These are phyloP conservation scores for Perognathus longimembris DNA, from an alignment of 2,113 vertebrate species.

Conservation along the genomic window DNA sequence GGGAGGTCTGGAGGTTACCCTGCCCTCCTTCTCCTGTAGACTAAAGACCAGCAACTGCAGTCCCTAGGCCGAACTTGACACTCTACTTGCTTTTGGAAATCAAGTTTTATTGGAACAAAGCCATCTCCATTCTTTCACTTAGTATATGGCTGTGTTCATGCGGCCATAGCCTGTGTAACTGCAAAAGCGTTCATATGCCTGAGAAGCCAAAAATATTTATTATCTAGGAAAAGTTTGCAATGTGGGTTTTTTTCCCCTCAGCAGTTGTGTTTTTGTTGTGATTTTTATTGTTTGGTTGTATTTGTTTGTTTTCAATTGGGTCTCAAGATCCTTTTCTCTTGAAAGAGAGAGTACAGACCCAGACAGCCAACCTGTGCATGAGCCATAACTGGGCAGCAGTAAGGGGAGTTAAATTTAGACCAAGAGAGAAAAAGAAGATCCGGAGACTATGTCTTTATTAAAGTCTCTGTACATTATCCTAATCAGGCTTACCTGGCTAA, in stretches of 20 bases:
- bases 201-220: neutral
- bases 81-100: conserved; percentile 7
- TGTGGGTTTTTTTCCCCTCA: neutral
- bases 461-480: neutral
- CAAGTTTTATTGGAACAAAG: conserved; percentile 28
- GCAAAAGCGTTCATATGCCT: neutral
- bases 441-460: neutral
- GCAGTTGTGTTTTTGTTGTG: neutral
- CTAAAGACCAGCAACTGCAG: neutral
- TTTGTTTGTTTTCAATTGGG: neutral
- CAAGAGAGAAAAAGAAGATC: no score
- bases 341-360: neutral
- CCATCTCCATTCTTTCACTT: neutral
- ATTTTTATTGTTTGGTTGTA: neutral
- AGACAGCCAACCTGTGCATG: neutral
- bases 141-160: neutral
- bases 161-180: neutral
- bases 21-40: neutral
- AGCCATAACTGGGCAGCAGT: neutral
- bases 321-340: neutral
- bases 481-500: neutral
- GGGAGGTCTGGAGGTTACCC: neutral
- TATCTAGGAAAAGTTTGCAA: neutral
- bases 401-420: neutral
- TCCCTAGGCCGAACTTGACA: neutral